These are phyloP conservation scores for Ascaphus truei DNA, from an alignment of 2,113 vertebrate genomes.

Conservation along the genomic window DNA sequence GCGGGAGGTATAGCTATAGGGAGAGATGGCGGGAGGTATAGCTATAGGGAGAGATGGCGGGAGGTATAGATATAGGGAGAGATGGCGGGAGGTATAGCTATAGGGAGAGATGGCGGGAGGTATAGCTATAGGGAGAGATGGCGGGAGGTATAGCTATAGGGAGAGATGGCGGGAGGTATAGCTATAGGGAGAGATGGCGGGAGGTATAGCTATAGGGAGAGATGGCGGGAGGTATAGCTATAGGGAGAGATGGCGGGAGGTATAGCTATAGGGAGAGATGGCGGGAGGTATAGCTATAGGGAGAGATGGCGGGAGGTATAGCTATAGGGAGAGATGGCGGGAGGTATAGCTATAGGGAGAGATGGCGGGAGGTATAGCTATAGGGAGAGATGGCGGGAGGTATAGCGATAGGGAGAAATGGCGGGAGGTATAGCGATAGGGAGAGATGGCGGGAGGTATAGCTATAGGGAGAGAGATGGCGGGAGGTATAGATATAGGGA, in stretches of 20 bases:
- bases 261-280: not conserved
- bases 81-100: not conserved
- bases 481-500: not conserved
- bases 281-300: constrained; percentile 14
- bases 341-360: not conserved
- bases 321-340: no score
- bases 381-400: not conserved
- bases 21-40: no score
- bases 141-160: not conserved
- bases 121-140: not conserved
- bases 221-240: not conserved
- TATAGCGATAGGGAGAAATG: not conserved
- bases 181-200: not conserved
- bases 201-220: no score
- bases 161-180: not conserved
- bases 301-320: not conserved
- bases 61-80: constrained; percentile 14
- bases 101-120: not conserved
- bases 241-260: not conserved
- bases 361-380: not conserved
- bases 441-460: not conserved
- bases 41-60: not conserved
- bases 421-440: no score
- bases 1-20: not conserved
- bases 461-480: no score